Conservation (phyloP, 2,797 vertebrate genomes). For the Microchirus variegatus region DNA sequence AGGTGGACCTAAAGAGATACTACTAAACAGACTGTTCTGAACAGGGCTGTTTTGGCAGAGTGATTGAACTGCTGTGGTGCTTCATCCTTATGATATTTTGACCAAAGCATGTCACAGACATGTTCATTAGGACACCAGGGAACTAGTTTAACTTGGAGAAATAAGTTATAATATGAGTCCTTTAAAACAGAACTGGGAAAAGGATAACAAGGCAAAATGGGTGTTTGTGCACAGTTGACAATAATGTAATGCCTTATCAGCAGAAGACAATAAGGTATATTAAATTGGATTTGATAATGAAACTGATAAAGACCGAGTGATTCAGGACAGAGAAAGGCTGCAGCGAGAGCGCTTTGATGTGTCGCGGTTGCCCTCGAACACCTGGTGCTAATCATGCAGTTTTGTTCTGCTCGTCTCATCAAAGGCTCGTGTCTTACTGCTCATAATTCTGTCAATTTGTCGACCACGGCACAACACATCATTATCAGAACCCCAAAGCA, state of each 20-base stretch:
- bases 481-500: conserved; percentile 31
- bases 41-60: too few species aligned
- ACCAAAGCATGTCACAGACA: too few species aligned
- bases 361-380: conserved; percentile 24
- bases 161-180: too few species aligned
- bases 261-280: conserved; percentile 11
- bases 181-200: background rate
- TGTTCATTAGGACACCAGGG: too few species aligned
- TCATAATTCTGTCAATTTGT: conserved; percentile 31
- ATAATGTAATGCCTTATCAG: conserved; percentile 4
- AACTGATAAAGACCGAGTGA: conserved; percentile 4
- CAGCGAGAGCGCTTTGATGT: conserved; percentile 30
- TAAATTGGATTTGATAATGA: conserved; percentile 27
- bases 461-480: background rate
- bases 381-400: conserved; percentile 41
- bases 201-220: background rate
- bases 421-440: conserved; percentile 27
- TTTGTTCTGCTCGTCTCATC: conserved; percentile 34
- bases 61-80: too few species aligned
- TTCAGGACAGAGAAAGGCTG: background rate
- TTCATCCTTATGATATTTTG: too few species aligned
- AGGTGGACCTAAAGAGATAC: too few species aligned
- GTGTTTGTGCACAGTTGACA: background rate
- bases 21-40: too few species aligned
- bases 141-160: too few species aligned